Conservation (phyloP, 2,797 vertebrate genomes). For the Xenops minutus region DNA sequence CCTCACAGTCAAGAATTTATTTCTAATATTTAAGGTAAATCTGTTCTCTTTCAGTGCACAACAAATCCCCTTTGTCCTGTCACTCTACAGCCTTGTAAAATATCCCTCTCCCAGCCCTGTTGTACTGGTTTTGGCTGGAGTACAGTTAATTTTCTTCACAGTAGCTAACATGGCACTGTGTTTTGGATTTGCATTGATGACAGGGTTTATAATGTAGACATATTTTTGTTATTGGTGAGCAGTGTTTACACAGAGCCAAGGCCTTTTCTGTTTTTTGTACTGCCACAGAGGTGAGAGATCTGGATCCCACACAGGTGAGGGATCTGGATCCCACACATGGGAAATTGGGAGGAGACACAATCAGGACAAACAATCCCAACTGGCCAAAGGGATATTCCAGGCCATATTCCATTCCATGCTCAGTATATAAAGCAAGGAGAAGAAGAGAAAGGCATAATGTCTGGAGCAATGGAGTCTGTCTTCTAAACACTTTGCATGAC, state of each 20-base stretch:
- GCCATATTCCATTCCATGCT: background rate
- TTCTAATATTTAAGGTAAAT: background rate
- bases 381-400: background rate
- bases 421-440: background rate
- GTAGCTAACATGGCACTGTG: background rate
- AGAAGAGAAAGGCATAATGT: background rate
- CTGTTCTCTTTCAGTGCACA: background rate
- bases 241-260: background rate
- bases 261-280: background rate
- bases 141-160: background rate
- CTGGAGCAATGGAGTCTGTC: background rate
- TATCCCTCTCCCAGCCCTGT: too few species aligned
- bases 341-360: background rate
- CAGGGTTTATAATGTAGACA: background rate
- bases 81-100: background rate
- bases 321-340: fast-evolving
- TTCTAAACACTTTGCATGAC: background rate
- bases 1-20: background rate
- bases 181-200: background rate
- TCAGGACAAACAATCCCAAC: background rate
- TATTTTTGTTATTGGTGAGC: background rate
- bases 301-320: too few species aligned
- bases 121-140: background rate
- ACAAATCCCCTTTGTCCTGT: fast-evolving
- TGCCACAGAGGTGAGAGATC: too few species aligned